A percentile compares a stretch with the other conserved stretches of the same genome.
Conservation (phyloP, 1,140 invertebrate species). For the Aphelenchoides fujianensis region DNA sequence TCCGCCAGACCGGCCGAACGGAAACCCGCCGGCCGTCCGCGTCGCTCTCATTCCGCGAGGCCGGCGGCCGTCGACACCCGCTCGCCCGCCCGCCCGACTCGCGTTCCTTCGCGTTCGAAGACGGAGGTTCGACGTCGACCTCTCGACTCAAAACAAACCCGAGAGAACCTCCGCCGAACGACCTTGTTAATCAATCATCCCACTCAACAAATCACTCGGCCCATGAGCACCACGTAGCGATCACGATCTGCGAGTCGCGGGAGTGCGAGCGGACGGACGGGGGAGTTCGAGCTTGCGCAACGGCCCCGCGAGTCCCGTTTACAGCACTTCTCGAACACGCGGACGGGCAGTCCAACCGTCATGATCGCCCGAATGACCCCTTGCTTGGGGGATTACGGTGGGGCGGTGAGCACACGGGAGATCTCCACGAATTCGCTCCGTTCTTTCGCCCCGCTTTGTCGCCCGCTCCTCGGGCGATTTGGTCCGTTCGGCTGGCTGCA, state of each 20-base stretch:
- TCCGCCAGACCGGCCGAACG: no score
- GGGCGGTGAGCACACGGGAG: neutral
- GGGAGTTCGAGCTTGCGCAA: neutral
- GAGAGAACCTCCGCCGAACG: neutral
- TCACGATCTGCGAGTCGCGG: neutral
- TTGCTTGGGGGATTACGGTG: neutral
- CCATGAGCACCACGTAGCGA: slow-evolving; percentile 2
- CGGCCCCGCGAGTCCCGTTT: neutral
- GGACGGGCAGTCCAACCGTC: no score
- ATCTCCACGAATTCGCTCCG: no score
- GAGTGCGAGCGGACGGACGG: neutral
- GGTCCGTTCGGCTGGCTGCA: no score
- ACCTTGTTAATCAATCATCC: slow-evolving; percentile 3
- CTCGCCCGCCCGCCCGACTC: no score
- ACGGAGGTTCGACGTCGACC: no score
- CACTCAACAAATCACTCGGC: slow-evolving; percentile 1
- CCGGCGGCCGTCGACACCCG: no score
- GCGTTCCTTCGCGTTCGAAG: no score
- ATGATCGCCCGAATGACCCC: neutral
- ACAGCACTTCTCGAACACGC: neutral
- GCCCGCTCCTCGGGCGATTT: no score
- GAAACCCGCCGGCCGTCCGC: no score
- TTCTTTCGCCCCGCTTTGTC: no score
- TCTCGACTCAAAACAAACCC: neutral
- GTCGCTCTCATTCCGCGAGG: no score